phyloP scores from a whole-genome alignment of 2,888 invertebrate genomes.

The Abrostola tripartita region DNA sequence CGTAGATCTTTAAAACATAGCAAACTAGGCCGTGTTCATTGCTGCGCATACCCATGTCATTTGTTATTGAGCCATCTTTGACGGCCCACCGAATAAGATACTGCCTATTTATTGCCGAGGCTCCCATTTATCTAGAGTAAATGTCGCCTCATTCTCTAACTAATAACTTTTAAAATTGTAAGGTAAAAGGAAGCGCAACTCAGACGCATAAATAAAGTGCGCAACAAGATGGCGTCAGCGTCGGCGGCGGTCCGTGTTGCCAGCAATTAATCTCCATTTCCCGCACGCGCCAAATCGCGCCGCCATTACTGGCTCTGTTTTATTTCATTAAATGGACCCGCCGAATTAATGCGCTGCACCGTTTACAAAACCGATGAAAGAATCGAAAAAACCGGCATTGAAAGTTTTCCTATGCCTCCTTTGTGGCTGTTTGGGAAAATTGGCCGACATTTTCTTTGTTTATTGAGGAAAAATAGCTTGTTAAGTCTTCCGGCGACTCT shows the following conservation, averaged over 20 bases:
- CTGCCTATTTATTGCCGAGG: not conserved
- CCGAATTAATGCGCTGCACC: conserved; percentile 82
- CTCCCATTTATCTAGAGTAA: not conserved
- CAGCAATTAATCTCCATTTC: conserved; percentile 86
- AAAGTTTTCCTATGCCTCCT: conserved; percentile 73
- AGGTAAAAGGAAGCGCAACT: conserved; percentile 61
- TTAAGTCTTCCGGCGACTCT: conserved; percentile 42
- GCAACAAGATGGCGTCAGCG: conserved; percentile 78
- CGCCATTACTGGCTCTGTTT: conserved; percentile 83
- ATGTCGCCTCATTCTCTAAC: conserved; percentile 10
- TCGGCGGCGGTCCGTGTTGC: conserved; percentile 76
- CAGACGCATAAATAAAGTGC: conserved; percentile 79
- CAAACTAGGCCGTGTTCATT: too few species aligned
- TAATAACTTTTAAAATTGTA: conserved; percentile 19
- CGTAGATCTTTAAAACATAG: too few species aligned
- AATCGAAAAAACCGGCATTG: conserved; percentile 72
- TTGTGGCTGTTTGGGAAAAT: conserved; percentile 74
- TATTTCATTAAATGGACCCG: conserved; percentile 85
- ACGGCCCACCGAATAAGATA: too few species aligned
- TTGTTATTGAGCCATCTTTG: too few species aligned
- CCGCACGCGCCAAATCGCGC: conserved; percentile 82
- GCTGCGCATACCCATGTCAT: too few species aligned
- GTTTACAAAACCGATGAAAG: conserved; percentile 78
- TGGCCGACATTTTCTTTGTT: conserved; percentile 69
- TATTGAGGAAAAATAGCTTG: conserved; percentile 60